Conservation (phyloP, 2,797 vertebrate species). For the Botia almorhae region DNA sequence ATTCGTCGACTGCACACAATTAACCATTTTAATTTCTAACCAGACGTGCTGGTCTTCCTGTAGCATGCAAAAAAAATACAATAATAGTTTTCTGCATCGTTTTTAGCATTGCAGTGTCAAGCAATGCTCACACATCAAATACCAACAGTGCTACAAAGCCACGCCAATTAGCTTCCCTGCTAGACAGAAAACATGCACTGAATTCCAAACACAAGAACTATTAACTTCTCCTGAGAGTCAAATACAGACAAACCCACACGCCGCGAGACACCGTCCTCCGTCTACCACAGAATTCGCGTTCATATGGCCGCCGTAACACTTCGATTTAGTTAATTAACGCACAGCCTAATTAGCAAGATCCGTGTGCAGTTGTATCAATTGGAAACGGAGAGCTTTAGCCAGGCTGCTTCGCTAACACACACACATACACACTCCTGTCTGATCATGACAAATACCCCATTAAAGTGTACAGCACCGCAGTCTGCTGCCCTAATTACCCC, state of each 20-base stretch:
- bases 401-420: slow-evolving; percentile 41
- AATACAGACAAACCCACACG: slow-evolving; percentile 26
- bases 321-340: slow-evolving; percentile 76
- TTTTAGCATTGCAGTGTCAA: slow-evolving; percentile 43
- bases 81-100: slow-evolving; percentile 1
- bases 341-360: slow-evolving; percentile 77
- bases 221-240: slow-evolving; percentile 63
- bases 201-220: slow-evolving; percentile 43
- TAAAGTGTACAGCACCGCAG: slow-evolving; percentile 13
- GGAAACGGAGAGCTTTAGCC: slow-evolving; percentile 66
- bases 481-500: slow-evolving; percentile 17
- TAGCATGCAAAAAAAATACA: slow-evolving; percentile 8
- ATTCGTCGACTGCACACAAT: slow-evolving; percentile 1
- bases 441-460: slow-evolving; percentile 44
- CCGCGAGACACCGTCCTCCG: slow-evolving; percentile 1
- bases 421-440: slow-evolving; percentile 15
- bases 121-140: slow-evolving; percentile 59
- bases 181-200: slow-evolving; percentile 55
- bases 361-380: slow-evolving; percentile 77
- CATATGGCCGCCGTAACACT: slow-evolving; percentile 22
- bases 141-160: slow-evolving; percentile 75
- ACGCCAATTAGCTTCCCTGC: slow-evolving; percentile 82
- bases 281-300: slow-evolving; percentile 16
- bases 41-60: background rate
- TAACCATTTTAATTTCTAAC: slow-evolving; percentile 23